Conservation (phyloP, 1,140 invertebrate species). For the Achatina immaculata region DNA sequence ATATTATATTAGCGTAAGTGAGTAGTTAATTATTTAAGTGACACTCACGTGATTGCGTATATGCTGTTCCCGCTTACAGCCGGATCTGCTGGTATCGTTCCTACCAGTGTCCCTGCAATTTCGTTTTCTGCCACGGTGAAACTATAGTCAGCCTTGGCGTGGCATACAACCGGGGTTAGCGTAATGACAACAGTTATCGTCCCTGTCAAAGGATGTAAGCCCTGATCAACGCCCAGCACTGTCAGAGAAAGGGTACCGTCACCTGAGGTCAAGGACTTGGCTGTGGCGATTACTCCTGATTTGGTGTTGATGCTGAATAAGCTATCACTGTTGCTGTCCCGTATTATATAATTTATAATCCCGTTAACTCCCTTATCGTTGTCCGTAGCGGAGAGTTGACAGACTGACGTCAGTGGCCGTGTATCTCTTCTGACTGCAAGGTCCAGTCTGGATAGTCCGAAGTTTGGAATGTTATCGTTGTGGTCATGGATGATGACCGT, state of each 20-base stretch:
- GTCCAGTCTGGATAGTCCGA: background rate
- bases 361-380: slow-evolving; percentile 10
- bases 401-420: background rate
- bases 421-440: background rate
- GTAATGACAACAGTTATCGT: background rate
- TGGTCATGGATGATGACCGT: slow-evolving; percentile 37
- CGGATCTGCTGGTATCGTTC: background rate
- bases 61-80: background rate
- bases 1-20: too few species aligned
- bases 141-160: background rate
- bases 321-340: slow-evolving; percentile 9
- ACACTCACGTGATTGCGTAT: slow-evolving; percentile 10
- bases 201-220: background rate
- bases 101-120: background rate
- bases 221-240: background rate
- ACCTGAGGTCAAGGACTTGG: background rate
- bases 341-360: slow-evolving; percentile 20
- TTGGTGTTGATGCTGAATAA: slow-evolving; percentile 26
- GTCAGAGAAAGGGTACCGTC: background rate
- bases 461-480: slow-evolving; percentile 40
- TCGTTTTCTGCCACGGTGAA: slow-evolving; percentile 13
- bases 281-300: slow-evolving; percentile 21
- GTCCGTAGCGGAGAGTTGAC: slow-evolving; percentile 12
- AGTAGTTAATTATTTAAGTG: too few species aligned
- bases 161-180: background rate